phyloP scores from a whole-genome alignment of 2,113 vertebrate species.

The Eclectus roratus region DNA sequence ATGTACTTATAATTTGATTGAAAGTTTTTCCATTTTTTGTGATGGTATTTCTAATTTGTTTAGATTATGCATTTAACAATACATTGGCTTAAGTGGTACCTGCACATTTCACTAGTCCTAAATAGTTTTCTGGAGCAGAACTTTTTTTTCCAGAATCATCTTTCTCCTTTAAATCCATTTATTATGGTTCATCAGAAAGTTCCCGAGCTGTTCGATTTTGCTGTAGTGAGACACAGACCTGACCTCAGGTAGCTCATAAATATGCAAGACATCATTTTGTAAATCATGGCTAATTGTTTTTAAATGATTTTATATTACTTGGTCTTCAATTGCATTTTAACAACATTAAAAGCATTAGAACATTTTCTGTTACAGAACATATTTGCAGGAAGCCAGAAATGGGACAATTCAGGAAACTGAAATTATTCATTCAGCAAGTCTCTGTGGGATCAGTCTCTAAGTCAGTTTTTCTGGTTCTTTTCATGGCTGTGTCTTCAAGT shows the following conservation, averaged over 20 bases:
- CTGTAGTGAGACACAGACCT: neutral
- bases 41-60: neutral
- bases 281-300: neutral
- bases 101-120: neutral
- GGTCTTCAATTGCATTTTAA: neutral
- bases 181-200: neutral
- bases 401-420: neutral
- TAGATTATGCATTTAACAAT: neutral
- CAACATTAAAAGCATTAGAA: neutral
- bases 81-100: neutral
- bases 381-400: neutral
- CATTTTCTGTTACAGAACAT: neutral
- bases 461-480: neutral
- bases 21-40: neutral
- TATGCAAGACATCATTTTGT: neutral
- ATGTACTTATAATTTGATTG: neutral
- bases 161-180: neutral
- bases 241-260: neutral
- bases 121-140: neutral
- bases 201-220: neutral
- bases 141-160: neutral
- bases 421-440: neutral
- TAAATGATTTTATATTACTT: neutral
- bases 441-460: neutral
- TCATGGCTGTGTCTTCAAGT: neutral